Evolutionary conservation across 2,797 vertebrate genomes (phyloP), one percentile per base, ranked within the genome.

Genomic region (Malurus splendens): DNA sequence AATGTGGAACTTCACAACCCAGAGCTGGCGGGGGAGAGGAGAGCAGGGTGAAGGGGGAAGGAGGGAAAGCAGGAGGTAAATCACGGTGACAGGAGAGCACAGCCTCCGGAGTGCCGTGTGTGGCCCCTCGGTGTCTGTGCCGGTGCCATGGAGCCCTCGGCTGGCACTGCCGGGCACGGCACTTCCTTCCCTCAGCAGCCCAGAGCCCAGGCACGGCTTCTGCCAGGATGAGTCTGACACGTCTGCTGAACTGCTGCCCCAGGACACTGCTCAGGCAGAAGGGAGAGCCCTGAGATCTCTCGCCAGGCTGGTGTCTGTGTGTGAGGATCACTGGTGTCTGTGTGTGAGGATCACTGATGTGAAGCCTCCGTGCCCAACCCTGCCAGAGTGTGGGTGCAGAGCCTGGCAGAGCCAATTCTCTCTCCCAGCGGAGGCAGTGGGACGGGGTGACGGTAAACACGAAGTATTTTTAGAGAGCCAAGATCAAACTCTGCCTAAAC

Each of bases 131-230:
- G 20, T 14, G 48, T 27, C 71, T 27, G 28, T 2, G 11, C 2
- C 2, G 1, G 1, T 55, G 42, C 7, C 4, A 0, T 1, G 2
- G 1, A 6, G 70, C 61, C n/a, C 67, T 27, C 1, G 5, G 33
- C 65, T 38, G 78, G 36, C 32, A 1, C 48, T 25, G 68, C 82
- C 0, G 4, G 73, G 61, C 74, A 71, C 1, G 0, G 57, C 3
- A 1, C 52, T 6, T 10, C 59, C 39, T 33, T 25, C 73, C 45
- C 50, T 52, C 36, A 3, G 17, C 47, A 19, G 50, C 36, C 50
- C 65, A 23, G n/a, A 60, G 44, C 62, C 54, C 78, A 42, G 45
- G 38, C 22, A 12, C 22, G 7, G 90, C 59, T 27, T 50, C 10
- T 36, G 67, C 62, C 81, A 36, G 59, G 52, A 3, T 17, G 24